These are phyloP conservation scores for Murina feae DNA, from an alignment of 2,113 vertebrate species.

Conservation along the genomic window DNA sequence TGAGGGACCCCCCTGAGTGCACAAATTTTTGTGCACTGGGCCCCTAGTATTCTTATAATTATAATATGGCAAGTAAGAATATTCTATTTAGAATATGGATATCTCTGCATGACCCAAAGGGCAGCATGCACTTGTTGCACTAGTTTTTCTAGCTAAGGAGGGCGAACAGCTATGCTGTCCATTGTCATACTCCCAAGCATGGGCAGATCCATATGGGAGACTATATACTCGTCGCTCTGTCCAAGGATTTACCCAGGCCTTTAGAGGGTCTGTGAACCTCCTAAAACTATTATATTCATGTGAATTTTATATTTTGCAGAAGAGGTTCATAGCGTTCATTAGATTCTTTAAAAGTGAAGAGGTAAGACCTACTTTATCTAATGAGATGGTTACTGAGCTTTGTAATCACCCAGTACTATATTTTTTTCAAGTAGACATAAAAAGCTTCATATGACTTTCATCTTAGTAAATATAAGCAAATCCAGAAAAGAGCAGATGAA, in stretches of 20 bases:
- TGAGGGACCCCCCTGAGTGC: too few relatives aligned
- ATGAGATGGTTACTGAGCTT: background rate
- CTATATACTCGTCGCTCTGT: background rate
- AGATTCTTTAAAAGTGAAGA: background rate
- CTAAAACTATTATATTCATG: background rate
- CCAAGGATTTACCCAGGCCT: background rate
- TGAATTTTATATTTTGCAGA: background rate
- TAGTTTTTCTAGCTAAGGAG: background rate
- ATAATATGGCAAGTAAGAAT: background rate
- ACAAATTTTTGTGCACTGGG: too few relatives aligned
- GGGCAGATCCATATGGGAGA: background rate
- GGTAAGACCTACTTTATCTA: background rate
- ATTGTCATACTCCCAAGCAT: fast-evolving
- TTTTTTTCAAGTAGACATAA: background rate
- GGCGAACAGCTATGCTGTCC: background rate
- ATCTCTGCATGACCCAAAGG: background rate
- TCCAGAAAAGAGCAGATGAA: background rate
- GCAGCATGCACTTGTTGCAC: background rate
- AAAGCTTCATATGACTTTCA: background rate
- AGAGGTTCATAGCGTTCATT: background rate
- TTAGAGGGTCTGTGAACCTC: background rate
- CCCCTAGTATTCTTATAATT: background rate
- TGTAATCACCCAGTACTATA: background rate
- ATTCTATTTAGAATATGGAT: background rate
- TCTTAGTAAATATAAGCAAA: background rate